These are phyloP conservation scores for Catostomus latipinnis DNA, from an alignment of 2,797 vertebrate species.

Conservation along the genomic window DNA sequence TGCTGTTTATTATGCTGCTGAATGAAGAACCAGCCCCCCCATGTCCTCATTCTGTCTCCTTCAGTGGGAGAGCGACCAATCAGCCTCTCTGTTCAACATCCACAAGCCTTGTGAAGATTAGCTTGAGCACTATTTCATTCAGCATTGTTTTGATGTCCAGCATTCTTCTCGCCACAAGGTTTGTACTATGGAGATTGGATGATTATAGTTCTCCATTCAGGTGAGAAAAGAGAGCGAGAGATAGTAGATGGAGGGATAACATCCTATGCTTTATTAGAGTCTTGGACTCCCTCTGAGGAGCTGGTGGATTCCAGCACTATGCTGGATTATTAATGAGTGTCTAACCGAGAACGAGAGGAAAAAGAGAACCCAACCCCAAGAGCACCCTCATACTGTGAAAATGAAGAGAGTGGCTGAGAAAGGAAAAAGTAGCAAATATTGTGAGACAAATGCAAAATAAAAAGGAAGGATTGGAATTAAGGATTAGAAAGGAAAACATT, in stretches of 20 bases:
- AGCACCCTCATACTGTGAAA: slow-evolving; percentile 8
- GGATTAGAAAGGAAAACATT: not conserved
- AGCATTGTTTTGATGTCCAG: slow-evolving; percentile 17
- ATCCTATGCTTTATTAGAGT: slow-evolving; percentile 8
- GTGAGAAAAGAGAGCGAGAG: not conserved
- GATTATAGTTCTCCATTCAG: slow-evolving; percentile 8
- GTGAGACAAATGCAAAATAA: not conserved
- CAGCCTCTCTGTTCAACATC: slow-evolving; percentile 13
- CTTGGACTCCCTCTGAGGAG: slow-evolving; percentile 24
- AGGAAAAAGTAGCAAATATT: not conserved
- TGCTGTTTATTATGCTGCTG: slow-evolving; percentile 48
- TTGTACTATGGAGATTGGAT: not conserved
- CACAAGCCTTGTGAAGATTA: slow-evolving; percentile 19
- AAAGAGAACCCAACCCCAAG: slow-evolving; percentile 26
- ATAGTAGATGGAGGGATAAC: not conserved
- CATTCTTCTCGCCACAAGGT: slow-evolving; percentile 5
- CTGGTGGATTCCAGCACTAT: slow-evolving; percentile 43
- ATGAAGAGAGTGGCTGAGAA: slow-evolving; percentile 17
- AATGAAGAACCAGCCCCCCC: slow-evolving; percentile 28
- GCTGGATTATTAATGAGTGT: slow-evolving; percentile 59
- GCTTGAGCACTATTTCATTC: slow-evolving; percentile 10
- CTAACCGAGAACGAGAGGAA: slow-evolving; percentile 13
- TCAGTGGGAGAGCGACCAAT: slow-evolving; percentile 24
- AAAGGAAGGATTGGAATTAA: slow-evolving; percentile 11
- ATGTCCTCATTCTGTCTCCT: slow-evolving; percentile 54